Conservation (phyloP, 2,888 invertebrate genomes). For the Noctua fimbriata region DNA sequence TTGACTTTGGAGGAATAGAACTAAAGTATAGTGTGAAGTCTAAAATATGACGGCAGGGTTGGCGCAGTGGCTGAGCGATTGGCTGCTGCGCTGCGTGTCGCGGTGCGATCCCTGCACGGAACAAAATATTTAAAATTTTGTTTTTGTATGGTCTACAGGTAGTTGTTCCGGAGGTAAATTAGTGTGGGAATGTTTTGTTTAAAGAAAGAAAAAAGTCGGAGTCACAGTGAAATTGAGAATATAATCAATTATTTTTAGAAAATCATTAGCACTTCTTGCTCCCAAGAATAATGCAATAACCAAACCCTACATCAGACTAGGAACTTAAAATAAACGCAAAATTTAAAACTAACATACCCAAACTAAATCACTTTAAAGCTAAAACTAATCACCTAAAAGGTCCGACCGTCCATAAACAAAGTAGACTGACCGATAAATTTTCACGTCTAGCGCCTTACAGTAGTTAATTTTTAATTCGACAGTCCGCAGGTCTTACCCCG, state of each 20-base stretch:
- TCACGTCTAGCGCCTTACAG: slow-evolving; percentile 75
- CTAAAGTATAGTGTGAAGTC: not conserved
- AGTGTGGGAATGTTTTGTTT: too few species aligned
- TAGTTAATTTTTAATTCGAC: slow-evolving; percentile 87
- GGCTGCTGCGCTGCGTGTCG: not conserved
- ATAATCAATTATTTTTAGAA: not conserved
- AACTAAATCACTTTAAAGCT: slow-evolving; percentile 71
- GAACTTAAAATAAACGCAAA: slow-evolving; percentile 44
- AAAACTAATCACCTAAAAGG: slow-evolving; percentile 84
- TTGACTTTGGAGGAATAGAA: not conserved
- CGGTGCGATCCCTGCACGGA: not conserved
- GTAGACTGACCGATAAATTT: slow-evolving; percentile 82
- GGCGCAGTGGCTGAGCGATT: not conserved
- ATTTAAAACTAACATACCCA: slow-evolving; percentile 60
- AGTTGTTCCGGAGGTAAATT: not conserved
- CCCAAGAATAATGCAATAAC: not conserved
- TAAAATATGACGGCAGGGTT: not conserved
- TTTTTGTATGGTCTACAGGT: not conserved
- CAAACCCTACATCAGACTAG: slow-evolving; percentile 6
- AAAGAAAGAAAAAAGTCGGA: not conserved
- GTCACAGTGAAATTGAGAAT: not conserved
- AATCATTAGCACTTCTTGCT: not conserved
- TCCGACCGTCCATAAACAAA: slow-evolving; percentile 81
- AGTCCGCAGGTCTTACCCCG: slow-evolving; percentile 79
- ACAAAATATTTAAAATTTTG: not conserved